Conservation (phyloP, 2,888 invertebrate species). For the Azorinus chamasolen region DNA sequence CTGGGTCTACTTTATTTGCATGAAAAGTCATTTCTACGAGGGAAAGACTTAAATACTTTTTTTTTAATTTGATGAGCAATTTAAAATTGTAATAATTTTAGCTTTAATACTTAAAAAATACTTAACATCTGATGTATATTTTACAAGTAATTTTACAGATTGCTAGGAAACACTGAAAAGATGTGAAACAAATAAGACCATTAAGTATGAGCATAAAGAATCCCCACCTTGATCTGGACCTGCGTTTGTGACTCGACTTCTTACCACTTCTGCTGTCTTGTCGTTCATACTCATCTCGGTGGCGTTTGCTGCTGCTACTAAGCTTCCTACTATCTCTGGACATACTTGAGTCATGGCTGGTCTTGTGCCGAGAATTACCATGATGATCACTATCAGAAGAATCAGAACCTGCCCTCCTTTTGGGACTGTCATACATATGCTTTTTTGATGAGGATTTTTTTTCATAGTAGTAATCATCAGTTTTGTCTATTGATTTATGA, state of each 20-base stretch:
- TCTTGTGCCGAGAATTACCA: conserved; percentile 53
- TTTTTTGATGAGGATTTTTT: conserved; percentile 44
- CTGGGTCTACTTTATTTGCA: too few species aligned
- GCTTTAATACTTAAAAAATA: too few species aligned
- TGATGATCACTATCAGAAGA: conserved; percentile 74
- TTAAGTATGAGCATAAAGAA: conserved; percentile 18
- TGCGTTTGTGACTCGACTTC: conserved; percentile 85
- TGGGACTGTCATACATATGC: conserved; percentile 62
- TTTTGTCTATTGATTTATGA: conserved; percentile 20
- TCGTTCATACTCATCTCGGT: conserved; percentile 66
- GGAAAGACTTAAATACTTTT: too few species aligned
- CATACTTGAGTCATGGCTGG: conserved; percentile 39
- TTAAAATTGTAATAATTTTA: too few species aligned
- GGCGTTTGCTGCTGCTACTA: conserved; percentile 13
- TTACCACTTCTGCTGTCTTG: conserved; percentile 83
- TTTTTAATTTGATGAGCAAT: too few species aligned
- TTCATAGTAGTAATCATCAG: conserved; percentile 8
- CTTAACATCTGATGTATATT: too few species aligned
- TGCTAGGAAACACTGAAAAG: too few species aligned
- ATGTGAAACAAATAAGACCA: too few species aligned
- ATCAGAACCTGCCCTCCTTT: conserved; percentile 68
- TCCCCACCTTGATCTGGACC: conserved; percentile 85
- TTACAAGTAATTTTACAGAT: too few species aligned
- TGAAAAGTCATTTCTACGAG: too few species aligned
- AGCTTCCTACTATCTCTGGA: conserved; percentile 1